Evolutionary conservation across 2,888 invertebrate species (phyloP).

Genomic region (Therioaphis trifolii): DNA sequence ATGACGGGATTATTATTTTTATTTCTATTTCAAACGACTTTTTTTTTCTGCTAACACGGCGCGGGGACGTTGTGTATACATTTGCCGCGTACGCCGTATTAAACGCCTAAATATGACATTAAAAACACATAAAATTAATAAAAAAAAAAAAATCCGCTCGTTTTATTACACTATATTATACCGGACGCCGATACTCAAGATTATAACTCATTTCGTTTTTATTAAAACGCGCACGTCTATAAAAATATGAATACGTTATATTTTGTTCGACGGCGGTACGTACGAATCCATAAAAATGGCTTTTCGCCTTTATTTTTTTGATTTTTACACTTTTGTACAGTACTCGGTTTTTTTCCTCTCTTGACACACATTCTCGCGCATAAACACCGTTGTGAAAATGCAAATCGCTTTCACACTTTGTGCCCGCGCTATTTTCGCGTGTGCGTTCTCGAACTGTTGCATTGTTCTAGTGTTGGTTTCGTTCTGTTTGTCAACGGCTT

Average conservation of each 20-base stretch:
- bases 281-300: not conserved
- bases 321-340: too few relatives aligned
- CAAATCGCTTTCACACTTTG: conserved; percentile 35
- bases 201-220: conserved; percentile 24
- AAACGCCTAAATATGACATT: too few relatives aligned
- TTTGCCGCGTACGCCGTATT: not conserved
- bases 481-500: conserved; percentile 22
- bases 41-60: too few relatives aligned
- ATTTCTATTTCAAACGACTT: conserved; percentile 24
- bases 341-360: too few relatives aligned
- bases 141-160: not conserved
- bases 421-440: not conserved
- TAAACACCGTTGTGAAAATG: conserved; percentile 16
- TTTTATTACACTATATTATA: too few relatives aligned
- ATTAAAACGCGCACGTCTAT: not conserved
- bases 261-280: not conserved
- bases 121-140: not conserved
- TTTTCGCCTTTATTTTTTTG: not conserved
- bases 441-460: not conserved
- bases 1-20: not conserved
- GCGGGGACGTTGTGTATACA: not conserved
- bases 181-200: conserved; percentile 6
- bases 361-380: not conserved
- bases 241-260: conserved; percentile 1
- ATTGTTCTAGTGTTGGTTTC: conserved; percentile 8